Percentiles rank a stretch among this genome's conserved stretches.
Conservation (phyloP, 2,113 vertebrate species). For the Mormyrus iriodes region DNA sequence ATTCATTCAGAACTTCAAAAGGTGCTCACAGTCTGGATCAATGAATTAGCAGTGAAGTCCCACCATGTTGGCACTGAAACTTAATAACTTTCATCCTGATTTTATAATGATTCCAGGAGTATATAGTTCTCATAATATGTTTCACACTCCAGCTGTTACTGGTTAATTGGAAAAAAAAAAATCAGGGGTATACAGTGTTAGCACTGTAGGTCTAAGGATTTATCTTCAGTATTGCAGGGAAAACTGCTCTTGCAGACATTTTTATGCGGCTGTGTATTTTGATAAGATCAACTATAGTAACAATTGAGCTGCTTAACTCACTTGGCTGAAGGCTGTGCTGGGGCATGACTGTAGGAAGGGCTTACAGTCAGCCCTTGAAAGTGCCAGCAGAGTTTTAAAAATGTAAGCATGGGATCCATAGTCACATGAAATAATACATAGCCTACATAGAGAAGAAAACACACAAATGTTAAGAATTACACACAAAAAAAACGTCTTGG, state of each 20-base stretch:
- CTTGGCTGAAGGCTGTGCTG: constrained; percentile 1
- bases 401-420: not conserved
- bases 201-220: not conserved
- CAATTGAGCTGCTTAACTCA: not conserved
- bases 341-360: not conserved
- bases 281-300: not conserved
- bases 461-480: not conserved
- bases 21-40: not conserved
- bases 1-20: not conserved
- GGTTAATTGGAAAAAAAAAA: not conserved
- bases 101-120: constrained; percentile 1
- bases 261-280: not conserved
- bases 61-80: not conserved
- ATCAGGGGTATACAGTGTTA: not conserved
- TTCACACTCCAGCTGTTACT: not conserved
- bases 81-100: not conserved
- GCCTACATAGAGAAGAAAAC: not conserved
- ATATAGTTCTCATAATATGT: not conserved
- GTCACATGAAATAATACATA: not conserved
- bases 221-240: not conserved
- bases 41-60: not conserved
- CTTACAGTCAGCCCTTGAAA: not conserved
- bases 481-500: not conserved
- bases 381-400: not conserved
- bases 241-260: not conserved